Evolutionary conservation across 2,888 invertebrate species (phyloP).

Genomic region (Fissipunctia ypsillon): DNA sequence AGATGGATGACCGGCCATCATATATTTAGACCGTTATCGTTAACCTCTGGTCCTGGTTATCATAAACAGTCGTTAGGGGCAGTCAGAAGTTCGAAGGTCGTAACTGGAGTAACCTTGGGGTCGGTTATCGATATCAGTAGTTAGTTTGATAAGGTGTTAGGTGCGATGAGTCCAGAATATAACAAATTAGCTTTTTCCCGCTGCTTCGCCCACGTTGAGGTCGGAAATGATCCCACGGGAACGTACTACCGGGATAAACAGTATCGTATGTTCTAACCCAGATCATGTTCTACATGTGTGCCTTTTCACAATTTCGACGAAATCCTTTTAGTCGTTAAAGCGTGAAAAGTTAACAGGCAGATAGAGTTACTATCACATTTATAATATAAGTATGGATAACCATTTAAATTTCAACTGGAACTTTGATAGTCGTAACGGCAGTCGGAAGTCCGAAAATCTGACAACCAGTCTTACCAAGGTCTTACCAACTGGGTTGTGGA

Average conservation of each 20-base stretch:
- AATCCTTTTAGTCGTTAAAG: no score
- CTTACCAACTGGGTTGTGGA: no score
- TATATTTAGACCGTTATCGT: slow-evolving; percentile 26
- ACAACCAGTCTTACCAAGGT: neutral
- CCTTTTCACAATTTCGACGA: no score
- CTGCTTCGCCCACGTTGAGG: neutral
- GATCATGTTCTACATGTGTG: no score
- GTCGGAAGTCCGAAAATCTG: no score
- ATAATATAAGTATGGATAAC: no score
- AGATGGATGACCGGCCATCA: slow-evolving; percentile 1
- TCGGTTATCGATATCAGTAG: slow-evolving; percentile 5
- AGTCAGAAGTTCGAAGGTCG: slow-evolving; percentile 23
- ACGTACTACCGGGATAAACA: neutral
- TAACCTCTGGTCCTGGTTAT: slow-evolving; percentile 22
- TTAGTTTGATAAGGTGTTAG: slow-evolving; percentile 15
- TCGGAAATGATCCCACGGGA: neutral
- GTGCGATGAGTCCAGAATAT: neutral
- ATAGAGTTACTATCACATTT: no score
- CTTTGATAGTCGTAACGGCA: no score
- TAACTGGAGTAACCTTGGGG: neutral
- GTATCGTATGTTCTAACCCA: no score
- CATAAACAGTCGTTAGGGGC: slow-evolving; percentile 22
- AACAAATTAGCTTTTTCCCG: neutral
- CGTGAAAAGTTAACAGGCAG: no score
- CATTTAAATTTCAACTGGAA: no score